Evolutionary conservation across 2,113 vertebrate genomes (phyloP).

Genomic region (Calyptomena viridis): DNA sequence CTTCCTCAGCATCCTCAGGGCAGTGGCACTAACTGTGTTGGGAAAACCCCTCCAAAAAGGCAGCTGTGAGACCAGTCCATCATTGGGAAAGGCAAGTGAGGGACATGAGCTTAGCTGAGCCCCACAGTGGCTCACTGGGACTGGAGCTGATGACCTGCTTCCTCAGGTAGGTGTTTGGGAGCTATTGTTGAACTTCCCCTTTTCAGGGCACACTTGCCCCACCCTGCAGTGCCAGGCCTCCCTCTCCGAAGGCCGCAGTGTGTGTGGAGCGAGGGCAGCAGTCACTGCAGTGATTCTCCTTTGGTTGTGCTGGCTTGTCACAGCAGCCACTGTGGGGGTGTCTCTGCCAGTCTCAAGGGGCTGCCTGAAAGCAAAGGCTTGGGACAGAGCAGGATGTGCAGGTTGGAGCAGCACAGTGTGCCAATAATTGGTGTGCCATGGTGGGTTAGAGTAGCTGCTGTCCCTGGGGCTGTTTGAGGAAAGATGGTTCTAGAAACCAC

Average conservation of each 20-base stretch:
- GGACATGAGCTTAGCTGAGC: background rate
- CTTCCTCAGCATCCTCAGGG: background rate
- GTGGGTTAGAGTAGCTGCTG: background rate
- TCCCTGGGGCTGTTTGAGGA: background rate
- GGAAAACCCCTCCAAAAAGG: background rate
- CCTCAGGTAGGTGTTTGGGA: background rate
- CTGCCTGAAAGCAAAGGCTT: background rate
- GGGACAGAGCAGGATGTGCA: accelerated
- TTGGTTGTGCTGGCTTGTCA: background rate
- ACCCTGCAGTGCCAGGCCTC: background rate
- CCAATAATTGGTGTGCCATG: accelerated
- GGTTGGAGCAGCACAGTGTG: accelerated
- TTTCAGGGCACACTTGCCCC: background rate
- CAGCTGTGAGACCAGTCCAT: background rate
- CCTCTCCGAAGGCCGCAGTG: accelerated
- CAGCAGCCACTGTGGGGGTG: accelerated
- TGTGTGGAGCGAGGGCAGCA: accelerated
- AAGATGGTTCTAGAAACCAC: background rate
- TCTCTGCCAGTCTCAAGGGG: background rate
- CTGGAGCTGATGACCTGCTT: background rate
- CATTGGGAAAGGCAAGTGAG: background rate
- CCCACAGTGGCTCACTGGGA: accelerated
- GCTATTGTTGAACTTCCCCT: background rate
- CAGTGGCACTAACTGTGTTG: accelerated
- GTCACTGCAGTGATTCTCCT: background rate